A percentile compares a stretch with the other conserved stretches of the same genome.
Conservation (phyloP, 2,888 invertebrate species). For the Euspilapteryx auroguttella region DNA sequence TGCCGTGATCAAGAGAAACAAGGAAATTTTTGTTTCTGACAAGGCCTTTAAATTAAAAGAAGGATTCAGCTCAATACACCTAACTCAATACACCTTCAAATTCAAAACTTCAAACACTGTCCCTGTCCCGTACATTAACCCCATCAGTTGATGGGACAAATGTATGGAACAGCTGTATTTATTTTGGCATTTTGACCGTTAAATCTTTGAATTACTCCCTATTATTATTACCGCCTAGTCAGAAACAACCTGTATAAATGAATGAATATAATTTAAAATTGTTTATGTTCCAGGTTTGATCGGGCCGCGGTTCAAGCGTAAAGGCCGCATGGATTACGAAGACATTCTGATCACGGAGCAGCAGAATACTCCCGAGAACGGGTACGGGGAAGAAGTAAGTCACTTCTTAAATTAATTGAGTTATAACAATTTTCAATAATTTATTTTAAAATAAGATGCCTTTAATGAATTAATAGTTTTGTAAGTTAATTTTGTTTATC, state of each 20-base stretch:
- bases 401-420: slow-evolving; percentile 1
- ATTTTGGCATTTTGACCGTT: no score
- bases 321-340: slow-evolving; percentile 62
- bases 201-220: slow-evolving; percentile 1
- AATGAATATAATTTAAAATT: no score
- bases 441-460: not conserved
- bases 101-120: no score
- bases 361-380: slow-evolving; percentile 53
- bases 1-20: no score
- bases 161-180: no score
- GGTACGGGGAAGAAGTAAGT: slow-evolving; percentile 30
- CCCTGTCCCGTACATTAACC: no score
- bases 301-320: slow-evolving; percentile 54
- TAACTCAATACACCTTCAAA: no score
- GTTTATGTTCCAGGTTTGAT: slow-evolving; percentile 44
- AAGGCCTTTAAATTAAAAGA: no score
- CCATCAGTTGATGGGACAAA: no score
- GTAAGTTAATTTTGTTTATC: no score
- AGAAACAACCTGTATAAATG: not conserved
- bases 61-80: no score
- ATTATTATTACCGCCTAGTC: not conserved
- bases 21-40: no score
- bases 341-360: slow-evolving; percentile 58
- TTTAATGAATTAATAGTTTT: not conserved
- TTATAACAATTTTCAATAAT: not conserved